Conservation (phyloP, 2,113 vertebrate genomes). For the Phoxinus phoxinus region DNA sequence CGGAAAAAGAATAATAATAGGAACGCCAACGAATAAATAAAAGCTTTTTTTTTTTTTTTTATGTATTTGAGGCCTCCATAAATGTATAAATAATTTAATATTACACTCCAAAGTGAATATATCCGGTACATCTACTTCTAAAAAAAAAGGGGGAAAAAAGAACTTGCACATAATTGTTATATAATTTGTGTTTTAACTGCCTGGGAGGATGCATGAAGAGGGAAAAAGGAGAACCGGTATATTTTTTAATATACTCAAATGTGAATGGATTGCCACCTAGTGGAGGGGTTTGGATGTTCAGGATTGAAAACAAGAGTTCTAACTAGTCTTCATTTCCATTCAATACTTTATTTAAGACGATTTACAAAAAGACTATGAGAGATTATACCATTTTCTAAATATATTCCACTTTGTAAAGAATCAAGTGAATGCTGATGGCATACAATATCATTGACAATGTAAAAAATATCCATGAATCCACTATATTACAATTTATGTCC, state of each 20-base stretch:
- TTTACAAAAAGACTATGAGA: background rate
- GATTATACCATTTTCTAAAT: background rate
- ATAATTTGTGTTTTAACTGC: background rate
- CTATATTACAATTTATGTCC: background rate
- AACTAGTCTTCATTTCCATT: background rate
- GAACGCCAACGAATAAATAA: no score
- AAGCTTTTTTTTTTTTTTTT: background rate
- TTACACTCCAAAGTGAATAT: background rate
- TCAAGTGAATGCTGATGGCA: background rate
- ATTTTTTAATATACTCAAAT: background rate
- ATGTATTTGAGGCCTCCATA: background rate
- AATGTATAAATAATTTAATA: background rate
- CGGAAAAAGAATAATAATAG: no score
- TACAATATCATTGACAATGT: background rate
- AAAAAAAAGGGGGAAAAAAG: no score
- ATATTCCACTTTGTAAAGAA: background rate
- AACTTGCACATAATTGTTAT: background rate
- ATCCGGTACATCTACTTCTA: background rate
- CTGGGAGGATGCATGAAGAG: background rate
- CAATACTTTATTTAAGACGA: background rate
- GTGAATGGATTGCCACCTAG: slow-evolving; percentile 40
- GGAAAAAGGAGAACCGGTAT: background rate
- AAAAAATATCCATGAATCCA: background rate
- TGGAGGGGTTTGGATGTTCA: slow-evolving; percentile 15
- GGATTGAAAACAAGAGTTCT: background rate